A percentile compares a stretch with the other conserved stretches of the same genome.
These are phyloP conservation scores for Tupaia chinensis DNA, from an alignment of 2,113 vertebrate species.

Conservation along the genomic window DNA sequence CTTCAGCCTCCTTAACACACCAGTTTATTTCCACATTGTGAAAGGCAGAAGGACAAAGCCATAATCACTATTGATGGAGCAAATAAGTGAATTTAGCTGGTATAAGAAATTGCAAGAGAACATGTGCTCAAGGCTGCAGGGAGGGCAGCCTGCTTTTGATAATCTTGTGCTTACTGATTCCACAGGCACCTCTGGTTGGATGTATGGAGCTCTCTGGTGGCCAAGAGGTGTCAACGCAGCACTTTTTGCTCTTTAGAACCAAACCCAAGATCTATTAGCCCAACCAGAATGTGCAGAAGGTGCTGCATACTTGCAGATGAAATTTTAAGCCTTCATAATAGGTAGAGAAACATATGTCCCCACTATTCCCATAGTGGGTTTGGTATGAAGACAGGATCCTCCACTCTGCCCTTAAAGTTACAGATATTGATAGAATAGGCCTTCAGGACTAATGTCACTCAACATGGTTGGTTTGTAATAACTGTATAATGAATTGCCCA, in stretches of 20 bases:
- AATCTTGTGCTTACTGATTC: background rate
- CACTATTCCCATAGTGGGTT: background rate
- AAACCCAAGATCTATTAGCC: conserved; percentile 52
- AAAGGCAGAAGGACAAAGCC: background rate
- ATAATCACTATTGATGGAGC: conserved; percentile 1
- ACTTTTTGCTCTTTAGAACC: conserved; percentile 55
- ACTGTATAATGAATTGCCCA: background rate
- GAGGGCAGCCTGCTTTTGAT: conserved; percentile 24
- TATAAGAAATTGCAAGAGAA: background rate
- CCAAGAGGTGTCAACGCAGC: conserved; percentile 73
- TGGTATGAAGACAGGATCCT: conserved; percentile 5
- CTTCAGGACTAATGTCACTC: background rate
- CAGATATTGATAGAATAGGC: background rate
- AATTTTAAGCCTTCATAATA: conserved; percentile 1
- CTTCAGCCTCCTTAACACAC: background rate
- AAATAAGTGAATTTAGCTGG: conserved; percentile 38
- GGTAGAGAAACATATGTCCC: conserved; percentile 3
- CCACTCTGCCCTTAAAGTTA: background rate
- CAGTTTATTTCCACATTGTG: background rate
- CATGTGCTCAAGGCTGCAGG: background rate
- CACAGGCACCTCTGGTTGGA: conserved; percentile 67
- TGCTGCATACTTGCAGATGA: background rate
- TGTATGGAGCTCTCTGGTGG: conserved; percentile 82
- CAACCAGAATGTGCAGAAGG: conserved; percentile 48
- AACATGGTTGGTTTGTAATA: conserved; percentile 37